Percentiles rank a stretch among this genome's conserved stretches.
Conservation (phyloP, 2,888 invertebrate species). For the Scelioninae gen. 1 region DNA sequence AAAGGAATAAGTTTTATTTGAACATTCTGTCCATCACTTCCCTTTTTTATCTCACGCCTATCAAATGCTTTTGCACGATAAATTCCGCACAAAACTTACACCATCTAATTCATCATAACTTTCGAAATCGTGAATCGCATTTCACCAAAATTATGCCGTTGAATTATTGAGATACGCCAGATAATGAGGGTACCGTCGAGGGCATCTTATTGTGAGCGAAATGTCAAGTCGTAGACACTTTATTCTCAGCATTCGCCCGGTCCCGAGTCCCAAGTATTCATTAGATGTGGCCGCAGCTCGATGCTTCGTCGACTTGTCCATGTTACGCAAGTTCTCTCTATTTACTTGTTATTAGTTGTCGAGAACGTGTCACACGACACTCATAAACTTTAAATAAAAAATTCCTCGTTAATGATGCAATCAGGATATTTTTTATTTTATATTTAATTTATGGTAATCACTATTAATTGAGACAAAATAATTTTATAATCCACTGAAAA, state of each 20-base stretch:
- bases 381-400: no score
- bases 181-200: slow-evolving; percentile 64
- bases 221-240: slow-evolving; percentile 82
- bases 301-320: slow-evolving; percentile 14
- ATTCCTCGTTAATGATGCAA: no score
- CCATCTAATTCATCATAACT: slow-evolving; percentile 56
- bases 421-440: no score
- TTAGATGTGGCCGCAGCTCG: slow-evolving; percentile 53
- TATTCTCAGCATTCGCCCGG: slow-evolving; percentile 75
- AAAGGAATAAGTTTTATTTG: background rate
- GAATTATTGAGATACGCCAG: slow-evolving; percentile 50
- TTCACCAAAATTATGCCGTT: slow-evolving; percentile 61
- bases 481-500: no score
- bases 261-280: slow-evolving; percentile 52
- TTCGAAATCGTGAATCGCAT: slow-evolving; percentile 63
- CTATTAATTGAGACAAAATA: no score
- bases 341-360: slow-evolving; percentile 74
- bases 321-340: slow-evolving; percentile 75
- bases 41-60: slow-evolving; percentile 48
- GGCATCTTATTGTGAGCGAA: slow-evolving; percentile 78
- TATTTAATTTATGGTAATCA: no score
- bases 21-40: slow-evolving; percentile 5
- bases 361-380: slow-evolving; percentile 52
- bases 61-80: slow-evolving; percentile 41
- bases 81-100: slow-evolving; percentile 7